phyloP scores from a whole-genome alignment of 2,888 invertebrate genomes.

The Deroplatys truncata region DNA sequence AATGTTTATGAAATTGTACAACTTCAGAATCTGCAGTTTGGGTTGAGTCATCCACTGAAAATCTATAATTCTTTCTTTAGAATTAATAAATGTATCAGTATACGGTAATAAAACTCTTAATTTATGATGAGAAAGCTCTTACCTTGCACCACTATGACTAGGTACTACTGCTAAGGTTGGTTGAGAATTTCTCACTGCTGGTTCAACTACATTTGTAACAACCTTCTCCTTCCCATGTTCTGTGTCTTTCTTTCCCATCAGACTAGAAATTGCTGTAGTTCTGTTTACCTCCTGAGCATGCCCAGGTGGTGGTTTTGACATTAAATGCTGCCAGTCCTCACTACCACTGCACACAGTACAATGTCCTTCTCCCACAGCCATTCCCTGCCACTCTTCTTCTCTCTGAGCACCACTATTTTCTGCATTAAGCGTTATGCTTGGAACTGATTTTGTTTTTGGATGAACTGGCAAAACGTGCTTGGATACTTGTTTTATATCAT shows the following conservation, averaged over 20 bases:
- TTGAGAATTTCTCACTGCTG: background rate
- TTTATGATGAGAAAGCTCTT: background rate
- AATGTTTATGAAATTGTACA: too few species aligned
- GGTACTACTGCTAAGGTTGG: background rate
- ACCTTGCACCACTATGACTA: conserved; percentile 22
- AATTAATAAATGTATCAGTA: background rate
- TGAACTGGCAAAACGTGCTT: background rate
- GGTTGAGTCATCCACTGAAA: too few species aligned
- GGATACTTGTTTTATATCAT: background rate
- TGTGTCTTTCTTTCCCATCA: background rate
- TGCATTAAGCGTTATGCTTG: background rate
- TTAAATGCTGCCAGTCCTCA: conserved; percentile 40
- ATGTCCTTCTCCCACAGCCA: conserved; percentile 40
- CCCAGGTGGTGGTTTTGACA: background rate
- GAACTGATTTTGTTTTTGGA: background rate
- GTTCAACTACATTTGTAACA: background rate
- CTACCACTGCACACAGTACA: conserved; percentile 37
- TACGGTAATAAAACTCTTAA: too few species aligned
- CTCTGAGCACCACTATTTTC: background rate
- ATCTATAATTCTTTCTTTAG: too few species aligned
- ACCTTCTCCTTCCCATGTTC: background rate
- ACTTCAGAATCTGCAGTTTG: too few species aligned
- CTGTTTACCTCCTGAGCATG: background rate
- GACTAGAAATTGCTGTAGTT: background rate
- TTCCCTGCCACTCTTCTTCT: conserved; percentile 42